Base-by-base conservation (phyloP, 2,888 invertebrate genomes). In the Heliconius cydno region DNA sequence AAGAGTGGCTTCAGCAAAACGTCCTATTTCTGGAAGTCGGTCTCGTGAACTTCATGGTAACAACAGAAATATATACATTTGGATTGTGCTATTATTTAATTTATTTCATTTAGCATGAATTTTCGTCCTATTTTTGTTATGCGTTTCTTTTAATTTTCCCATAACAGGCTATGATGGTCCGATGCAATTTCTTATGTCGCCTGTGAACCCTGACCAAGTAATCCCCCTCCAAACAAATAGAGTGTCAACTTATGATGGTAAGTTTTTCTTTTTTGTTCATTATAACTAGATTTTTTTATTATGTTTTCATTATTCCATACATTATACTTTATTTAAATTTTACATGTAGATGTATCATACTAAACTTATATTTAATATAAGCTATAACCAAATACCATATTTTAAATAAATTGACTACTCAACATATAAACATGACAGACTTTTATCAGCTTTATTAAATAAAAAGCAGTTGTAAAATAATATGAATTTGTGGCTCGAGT, bases 131-230 rank as follows among this genome's bases (percentile, higher is more conserved):
- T 88, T 84, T 87, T 88, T 91, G 83, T 83, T 83, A 81, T 76
- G 84, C 84, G 65, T 84, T 84, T 82, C 89, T 88, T 88, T 87
- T 86, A 87, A 85, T 41, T 83, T 90, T 85, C 25, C 65, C 89
- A 81, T 86, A 87, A 86, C 90, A 97, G 97, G 97, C 88, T 98
- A 98, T 91, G 98, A 98, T 95, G 98, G 98, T 78, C 98, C 98
- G 84, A 96, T 98, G 95, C 98, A 98, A 93, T 98, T 97, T 91
- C 97, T 97, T 86, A 97, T 98, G 96, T 96, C 97, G 66, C 96
- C 96, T 85, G 97, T 97, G 87, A 98, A 98, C 95, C 97, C 98
- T 60, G 98, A 98, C 92, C 97, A 97, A 95, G 96, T 97, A 82
- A 96, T 97, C 86, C 94, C 95, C 82, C 92, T 95, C 84, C 95